Evolutionary conservation across 2,888 invertebrate species (phyloP), one percentile per base, ranked within the genome.

Genomic region (Lasioglossum oenotherae): DNA sequence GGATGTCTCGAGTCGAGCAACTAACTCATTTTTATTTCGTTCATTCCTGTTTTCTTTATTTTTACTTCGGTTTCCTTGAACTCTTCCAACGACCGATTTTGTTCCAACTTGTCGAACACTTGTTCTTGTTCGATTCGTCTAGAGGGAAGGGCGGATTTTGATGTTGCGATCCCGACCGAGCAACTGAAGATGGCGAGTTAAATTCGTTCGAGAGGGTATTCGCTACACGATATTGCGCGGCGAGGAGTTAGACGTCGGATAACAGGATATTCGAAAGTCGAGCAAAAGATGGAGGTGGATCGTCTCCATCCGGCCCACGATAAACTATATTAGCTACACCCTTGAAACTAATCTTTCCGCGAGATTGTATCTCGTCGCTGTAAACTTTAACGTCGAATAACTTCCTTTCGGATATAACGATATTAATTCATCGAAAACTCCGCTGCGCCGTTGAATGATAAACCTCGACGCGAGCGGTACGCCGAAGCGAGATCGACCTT

Each of bases 321-420:
- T 53, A 53, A 57, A 57, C 57, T 57, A n/a, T 57, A 57, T n/a
- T 4, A n/a, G 57, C n/a, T 57, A n/a, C 57, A n/a, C n/a, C 23
- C 57, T 57, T 57, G n/a, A 57, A 57, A 57, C 57, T n/a, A n/a
- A 57, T 57, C 57, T 57, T 57, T 57, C n/a, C 57, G 8, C 57
- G 10, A 57, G 57, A 10, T 57, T 12, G n/a, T 57, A 57, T 57
- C 57, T n/a, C 57, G 57, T n/a, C 12, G 57, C n/a, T n/a, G 57
- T 12, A 57, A 53, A 53, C 49, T 53, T 53, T 53, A 53, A 23
- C 49, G 23, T 53, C 49, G 49, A 53, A 8, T 23, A 53, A 53
- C 8, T 53, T 53, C 8, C 49, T 23, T 53, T 53, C 49, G 49
- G 23, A 53, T 53, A 8, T 23, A 57, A 57, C 57, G 57, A 12